phyloP scores from a whole-genome alignment of 2,797 vertebrate genomes.

The Urophycis tenuis region DNA sequence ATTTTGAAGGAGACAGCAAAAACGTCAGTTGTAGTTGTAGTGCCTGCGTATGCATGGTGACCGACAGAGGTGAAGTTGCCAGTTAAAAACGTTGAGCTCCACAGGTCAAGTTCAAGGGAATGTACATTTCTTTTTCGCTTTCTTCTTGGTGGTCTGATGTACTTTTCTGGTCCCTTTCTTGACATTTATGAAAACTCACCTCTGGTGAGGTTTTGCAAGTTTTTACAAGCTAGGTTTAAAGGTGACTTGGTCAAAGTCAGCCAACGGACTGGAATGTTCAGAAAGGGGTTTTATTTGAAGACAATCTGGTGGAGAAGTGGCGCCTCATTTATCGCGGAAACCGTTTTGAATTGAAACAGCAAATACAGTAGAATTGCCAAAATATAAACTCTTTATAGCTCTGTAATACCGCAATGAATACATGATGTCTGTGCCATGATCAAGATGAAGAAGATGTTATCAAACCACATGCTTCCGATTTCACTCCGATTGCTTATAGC shows the following conservation, averaged over 20 bases:
- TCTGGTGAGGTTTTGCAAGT: background rate
- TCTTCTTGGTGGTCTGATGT: conserved; percentile 7
- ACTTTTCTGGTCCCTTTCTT: background rate
- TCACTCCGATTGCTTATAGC: background rate
- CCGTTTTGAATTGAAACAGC: background rate
- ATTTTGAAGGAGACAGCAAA: background rate
- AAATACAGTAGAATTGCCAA: background rate
- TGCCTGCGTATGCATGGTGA: conserved; percentile 7
- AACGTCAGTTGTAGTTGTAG: background rate
- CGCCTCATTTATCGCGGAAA: conserved; percentile 35
- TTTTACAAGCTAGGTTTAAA: background rate
- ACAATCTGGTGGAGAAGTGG: conserved; percentile 36
- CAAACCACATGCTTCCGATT: background rate
- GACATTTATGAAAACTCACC: background rate
- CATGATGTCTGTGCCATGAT: background rate
- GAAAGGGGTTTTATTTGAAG: conserved; percentile 39
- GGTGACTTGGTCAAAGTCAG: background rate
- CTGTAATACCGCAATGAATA: background rate
- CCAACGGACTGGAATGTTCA: conserved; percentile 37
- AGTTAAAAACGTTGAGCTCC: conserved; percentile 19
- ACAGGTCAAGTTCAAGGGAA: conserved; percentile 37
- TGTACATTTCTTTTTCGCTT: background rate
- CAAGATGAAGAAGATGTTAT: background rate
- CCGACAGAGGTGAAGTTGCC: conserved; percentile 26
- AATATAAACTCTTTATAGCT: background rate